Evolutionary conservation across 2,113 vertebrate species (phyloP), one percentile per base, ranked within the genome.

Genomic region (Istiophorus platypterus): DNA sequence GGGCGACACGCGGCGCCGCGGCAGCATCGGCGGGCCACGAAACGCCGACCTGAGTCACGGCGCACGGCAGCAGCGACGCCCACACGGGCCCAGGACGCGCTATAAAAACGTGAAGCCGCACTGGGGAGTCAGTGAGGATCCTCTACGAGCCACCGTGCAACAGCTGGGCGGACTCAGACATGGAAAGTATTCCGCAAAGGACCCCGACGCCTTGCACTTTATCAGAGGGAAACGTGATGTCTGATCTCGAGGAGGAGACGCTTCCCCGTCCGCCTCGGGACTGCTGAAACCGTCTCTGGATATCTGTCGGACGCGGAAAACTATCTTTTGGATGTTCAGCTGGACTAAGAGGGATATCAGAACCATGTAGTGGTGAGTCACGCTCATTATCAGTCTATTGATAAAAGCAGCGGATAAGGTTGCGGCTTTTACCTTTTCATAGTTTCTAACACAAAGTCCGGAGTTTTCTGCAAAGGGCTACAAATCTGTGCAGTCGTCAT

Each of bases 61-160:
- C 63, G 4, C 42, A 42, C 76, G 47, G 72, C 82, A 49, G 74
- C 68, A 81, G 73, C 78, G 78, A 88, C 91, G 87, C 90, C 85
- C 89, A 80, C 80, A 61, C 70, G 22, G 11, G 1, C 80, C 9
- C 54, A 9, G 45, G 41, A 67, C 41, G 31, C 64, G 65, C 73
- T 88, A 90, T 86, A 88, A 88, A 90, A 76, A 73, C 54, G 1
- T 1, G 37, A 49, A 22, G 65, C 45, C 0, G 78, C 37, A 11
- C 41, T 64, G 42, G 27, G 58, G 57, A 39, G 37, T 76, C 76
- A 74, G 84, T 63, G 70, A 34, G 54, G 57, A 64, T 52, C 69
- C 39, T 78, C n/a, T 17, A 18, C 63, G 14, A 24, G 17, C 10
- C 15, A 37, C 31, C 71, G 26, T 76, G 78, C 65, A 34, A 24